phyloP scores from a whole-genome alignment of 1,140 invertebrate genomes.

The Bombus cullumanus region DNA sequence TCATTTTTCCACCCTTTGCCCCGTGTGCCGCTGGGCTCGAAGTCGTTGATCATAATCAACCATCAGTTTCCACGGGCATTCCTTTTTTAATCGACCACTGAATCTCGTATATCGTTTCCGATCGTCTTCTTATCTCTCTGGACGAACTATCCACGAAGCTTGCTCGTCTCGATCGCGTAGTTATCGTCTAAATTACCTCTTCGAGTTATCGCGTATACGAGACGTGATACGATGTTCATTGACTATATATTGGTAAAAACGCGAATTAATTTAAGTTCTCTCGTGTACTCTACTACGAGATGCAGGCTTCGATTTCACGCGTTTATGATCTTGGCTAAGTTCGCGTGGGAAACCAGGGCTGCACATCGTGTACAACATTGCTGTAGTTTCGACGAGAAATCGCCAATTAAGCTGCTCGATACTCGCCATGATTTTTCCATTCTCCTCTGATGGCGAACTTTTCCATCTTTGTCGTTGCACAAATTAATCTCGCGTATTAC shows the following conservation, averaged over 20 bases:
- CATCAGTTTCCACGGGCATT: not conserved
- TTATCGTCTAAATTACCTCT: not conserved
- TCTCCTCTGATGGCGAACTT: not conserved
- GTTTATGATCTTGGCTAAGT: constrained; percentile 29
- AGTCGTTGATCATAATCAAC: constrained; percentile 36
- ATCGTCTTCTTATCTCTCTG: not conserved
- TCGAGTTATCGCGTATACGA: not conserved
- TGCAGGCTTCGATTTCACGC: constrained; percentile 30
- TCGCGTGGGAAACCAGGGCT: constrained; percentile 33
- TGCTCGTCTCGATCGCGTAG: not conserved
- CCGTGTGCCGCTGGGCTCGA: no score
- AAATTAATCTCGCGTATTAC: no score
- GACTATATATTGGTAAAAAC: not conserved
- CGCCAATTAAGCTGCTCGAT: constrained; percentile 34
- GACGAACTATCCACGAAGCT: not conserved
- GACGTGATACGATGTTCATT: not conserved
- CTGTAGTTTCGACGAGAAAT: constrained; percentile 13
- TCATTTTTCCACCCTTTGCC: constrained; percentile 7
- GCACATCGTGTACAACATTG: not conserved
- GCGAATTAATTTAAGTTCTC: constrained; percentile 36
- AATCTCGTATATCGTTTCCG: not conserved
- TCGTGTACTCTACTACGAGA: not conserved
- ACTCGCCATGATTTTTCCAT: not conserved
- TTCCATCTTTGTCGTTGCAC: not conserved
- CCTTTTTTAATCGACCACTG: constrained; percentile 12